Percentiles rank a stretch among this genome's conserved stretches.
These are phyloP conservation scores for Autographa pulchrina DNA, from an alignment of 2,888 invertebrate genomes.

Conservation along the genomic window DNA sequence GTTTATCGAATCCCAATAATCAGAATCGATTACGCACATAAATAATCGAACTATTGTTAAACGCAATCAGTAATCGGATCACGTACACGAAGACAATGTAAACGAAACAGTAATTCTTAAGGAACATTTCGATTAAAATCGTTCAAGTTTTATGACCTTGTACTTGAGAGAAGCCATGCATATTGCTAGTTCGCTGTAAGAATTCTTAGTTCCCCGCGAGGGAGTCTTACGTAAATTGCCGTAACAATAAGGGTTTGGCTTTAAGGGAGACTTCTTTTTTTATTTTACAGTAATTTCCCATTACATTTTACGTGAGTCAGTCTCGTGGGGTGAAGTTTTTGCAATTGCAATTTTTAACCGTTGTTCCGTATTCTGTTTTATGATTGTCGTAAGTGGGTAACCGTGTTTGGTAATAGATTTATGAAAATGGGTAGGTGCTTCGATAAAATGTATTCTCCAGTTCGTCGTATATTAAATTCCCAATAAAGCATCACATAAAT, in stretches of 20 bases:
- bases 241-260: constrained; percentile 69
- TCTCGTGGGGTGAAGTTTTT: constrained; percentile 65
- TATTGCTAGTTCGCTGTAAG: constrained; percentile 69
- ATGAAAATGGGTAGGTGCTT: constrained; percentile 9
- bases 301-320: constrained; percentile 71
- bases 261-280: constrained; percentile 66
- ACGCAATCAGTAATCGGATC: constrained; percentile 34
- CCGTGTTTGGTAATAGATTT: constrained; percentile 48
- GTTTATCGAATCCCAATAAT: constrained; percentile 37
- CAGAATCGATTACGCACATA: constrained; percentile 39
- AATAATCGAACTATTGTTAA: constrained; percentile 43
- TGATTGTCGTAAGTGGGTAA: constrained; percentile 52
- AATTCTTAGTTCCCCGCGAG: constrained; percentile 67
- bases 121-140: constrained; percentile 62
- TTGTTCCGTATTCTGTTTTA: constrained; percentile 56
- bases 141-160: constrained; percentile 62
- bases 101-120: constrained; percentile 55
- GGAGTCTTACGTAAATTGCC: constrained; percentile 70
- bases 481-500: constrained; percentile 31
- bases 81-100: constrained; percentile 51
- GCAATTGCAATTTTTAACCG: constrained; percentile 62
- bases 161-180: constrained; percentile 60
- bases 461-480: neutral
- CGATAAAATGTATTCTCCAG: neutral
- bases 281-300: constrained; percentile 74